phyloP scores from a whole-genome alignment of 2,113 vertebrate species.

The Phrynosoma platyrhinos region DNA sequence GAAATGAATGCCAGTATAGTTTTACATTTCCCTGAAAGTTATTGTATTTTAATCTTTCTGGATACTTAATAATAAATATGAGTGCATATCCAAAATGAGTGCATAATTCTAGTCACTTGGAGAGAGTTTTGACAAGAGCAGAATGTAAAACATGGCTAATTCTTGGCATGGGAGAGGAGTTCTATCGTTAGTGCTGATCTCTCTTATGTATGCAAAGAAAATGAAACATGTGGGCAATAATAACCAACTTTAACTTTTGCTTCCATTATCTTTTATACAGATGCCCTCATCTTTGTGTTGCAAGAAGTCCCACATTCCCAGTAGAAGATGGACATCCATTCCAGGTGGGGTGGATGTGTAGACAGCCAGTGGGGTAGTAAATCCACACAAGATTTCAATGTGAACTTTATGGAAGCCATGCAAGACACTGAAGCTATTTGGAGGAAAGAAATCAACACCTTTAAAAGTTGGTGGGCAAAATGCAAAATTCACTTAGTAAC shows the following conservation, averaged over 20 bases:
- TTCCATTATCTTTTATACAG: background rate
- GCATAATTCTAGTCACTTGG: constrained; percentile 33
- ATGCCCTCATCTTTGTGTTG: background rate
- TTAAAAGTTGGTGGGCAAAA: too few relatives aligned
- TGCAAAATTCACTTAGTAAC: too few relatives aligned
- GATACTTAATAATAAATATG: constrained; percentile 36
- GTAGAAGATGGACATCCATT: too few relatives aligned
- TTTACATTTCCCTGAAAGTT: constrained; percentile 46
- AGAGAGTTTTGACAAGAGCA: constrained; percentile 7
- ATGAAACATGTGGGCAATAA: background rate
- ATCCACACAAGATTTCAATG: too few relatives aligned
- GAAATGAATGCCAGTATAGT: constrained; percentile 23
- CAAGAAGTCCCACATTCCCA: background rate
- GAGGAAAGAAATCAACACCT: too few relatives aligned
- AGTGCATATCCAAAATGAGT: constrained; percentile 43
- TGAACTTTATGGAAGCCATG: too few relatives aligned
- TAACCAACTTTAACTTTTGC: constrained; percentile 5
- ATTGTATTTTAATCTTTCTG: constrained; percentile 47
- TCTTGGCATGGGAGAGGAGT: background rate
- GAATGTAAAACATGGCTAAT: constrained; percentile 14
- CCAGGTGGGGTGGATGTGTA: too few relatives aligned
- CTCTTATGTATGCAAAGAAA: background rate
- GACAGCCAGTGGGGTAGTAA: too few relatives aligned
- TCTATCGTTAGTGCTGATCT: background rate
- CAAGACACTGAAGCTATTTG: too few relatives aligned